A percentile compares a stretch with the other conserved stretches of the same genome.
phyloP scores from a whole-genome alignment of 1,140 invertebrate species.

The Drosophila leontia region DNA sequence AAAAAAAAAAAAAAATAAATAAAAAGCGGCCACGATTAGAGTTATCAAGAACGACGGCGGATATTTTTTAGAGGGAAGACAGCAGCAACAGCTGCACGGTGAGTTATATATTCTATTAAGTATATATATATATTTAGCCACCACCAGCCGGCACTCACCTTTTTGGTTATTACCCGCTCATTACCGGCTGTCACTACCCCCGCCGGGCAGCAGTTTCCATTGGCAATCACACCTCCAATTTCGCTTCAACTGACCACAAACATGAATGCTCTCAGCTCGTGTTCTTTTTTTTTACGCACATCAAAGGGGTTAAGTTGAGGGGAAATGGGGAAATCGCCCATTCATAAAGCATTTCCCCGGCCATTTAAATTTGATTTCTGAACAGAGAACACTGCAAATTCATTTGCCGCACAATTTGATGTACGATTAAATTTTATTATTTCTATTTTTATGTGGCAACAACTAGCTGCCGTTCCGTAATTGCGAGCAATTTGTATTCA shows the following conservation, averaged over 20 bases:
- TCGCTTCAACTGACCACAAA: conserved; percentile 13
- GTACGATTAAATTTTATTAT: conserved; percentile 57
- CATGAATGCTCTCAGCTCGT: not conserved
- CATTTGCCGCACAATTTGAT: conserved; percentile 60
- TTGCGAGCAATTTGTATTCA: conserved; percentile 70
- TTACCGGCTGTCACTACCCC: conserved; percentile 26
- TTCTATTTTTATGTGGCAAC: conserved; percentile 52
- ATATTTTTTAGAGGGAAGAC: not conserved
- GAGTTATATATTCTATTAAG: not conserved
- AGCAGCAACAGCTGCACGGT: conserved; percentile 3
- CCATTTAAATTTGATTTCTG: conserved; percentile 42
- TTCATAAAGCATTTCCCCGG: conserved; percentile 43
- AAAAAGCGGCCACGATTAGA: conserved; percentile 41
- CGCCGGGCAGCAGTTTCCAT: conserved; percentile 27
- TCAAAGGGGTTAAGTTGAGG: not conserved
- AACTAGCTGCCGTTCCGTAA: conserved; percentile 56
- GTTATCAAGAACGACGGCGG: conserved; percentile 42
- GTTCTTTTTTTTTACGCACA: conserved; percentile 7
- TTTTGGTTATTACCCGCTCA: conserved; percentile 30
- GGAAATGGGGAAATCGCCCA: conserved; percentile 12
- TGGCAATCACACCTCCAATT: conserved; percentile 45
- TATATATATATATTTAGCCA: not conserved
- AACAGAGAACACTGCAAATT: conserved; percentile 40
- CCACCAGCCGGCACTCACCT: conserved; percentile 7
- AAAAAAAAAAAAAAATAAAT: not conserved